Percentiles rank a stretch among this genome's conserved stretches.
Conservation (phyloP, 2,113 vertebrate genomes). For the Neofelis nebulosa region DNA sequence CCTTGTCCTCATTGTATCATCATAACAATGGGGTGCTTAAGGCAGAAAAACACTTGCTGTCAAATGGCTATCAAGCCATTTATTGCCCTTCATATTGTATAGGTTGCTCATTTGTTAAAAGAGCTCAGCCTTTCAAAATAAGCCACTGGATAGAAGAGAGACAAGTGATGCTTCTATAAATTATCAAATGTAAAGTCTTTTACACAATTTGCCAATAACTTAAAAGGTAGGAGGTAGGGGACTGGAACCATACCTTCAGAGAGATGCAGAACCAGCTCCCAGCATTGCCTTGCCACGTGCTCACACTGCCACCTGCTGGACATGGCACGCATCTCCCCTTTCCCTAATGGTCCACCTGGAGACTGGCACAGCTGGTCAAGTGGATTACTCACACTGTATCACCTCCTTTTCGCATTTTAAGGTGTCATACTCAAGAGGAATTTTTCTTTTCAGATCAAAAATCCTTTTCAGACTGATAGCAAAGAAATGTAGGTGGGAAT, state of each 20-base stretch:
- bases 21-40: not conserved
- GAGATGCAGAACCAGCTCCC: constrained; percentile 43
- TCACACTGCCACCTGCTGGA: constrained; percentile 89
- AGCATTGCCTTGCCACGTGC: not conserved
- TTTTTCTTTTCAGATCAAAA: not conserved
- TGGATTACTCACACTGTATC: not conserved
- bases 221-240: constrained; percentile 10
- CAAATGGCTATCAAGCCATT: not conserved
- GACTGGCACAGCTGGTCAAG: not conserved
- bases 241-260: constrained; percentile 59
- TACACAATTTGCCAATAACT: constrained; percentile 3
- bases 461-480: not conserved
- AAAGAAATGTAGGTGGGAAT: not conserved
- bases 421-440: not conserved
- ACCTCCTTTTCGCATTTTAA: not conserved
- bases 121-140: not conserved
- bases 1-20: constrained; percentile 8
- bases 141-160: not conserved
- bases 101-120: not conserved
- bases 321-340: not conserved
- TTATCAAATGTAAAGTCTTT: constrained; percentile 56
- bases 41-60: not conserved
- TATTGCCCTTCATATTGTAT: not conserved
- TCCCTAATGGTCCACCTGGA: not conserved
- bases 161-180: not conserved